Percentiles rank a stretch among this genome's conserved stretches.
phyloP scores from a whole-genome alignment of 2,888 invertebrate genomes.

The Andrena minutula region DNA sequence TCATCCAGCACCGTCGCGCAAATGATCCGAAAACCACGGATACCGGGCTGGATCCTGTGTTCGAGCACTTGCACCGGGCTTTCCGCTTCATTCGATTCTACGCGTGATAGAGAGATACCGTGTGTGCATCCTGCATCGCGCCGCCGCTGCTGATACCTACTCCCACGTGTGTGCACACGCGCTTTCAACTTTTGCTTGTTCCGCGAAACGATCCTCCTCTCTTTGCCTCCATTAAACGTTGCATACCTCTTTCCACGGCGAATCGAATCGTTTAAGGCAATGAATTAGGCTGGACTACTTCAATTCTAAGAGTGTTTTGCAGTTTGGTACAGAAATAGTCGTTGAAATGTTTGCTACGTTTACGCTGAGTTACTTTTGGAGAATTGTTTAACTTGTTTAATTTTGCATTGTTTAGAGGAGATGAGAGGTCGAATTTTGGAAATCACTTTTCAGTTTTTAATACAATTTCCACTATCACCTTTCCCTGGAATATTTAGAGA shows the following conservation, averaged over 20 bases:
- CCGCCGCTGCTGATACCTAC: slow-evolving; percentile 23
- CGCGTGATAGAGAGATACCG: slow-evolving; percentile 17
- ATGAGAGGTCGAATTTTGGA: not conserved
- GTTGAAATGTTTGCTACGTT: too few relatives aligned
- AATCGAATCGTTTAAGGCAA: not conserved
- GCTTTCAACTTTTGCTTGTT: slow-evolving; percentile 12
- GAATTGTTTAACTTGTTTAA: too few relatives aligned
- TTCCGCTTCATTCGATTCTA: slow-evolving; percentile 49
- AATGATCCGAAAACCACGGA: slow-evolving; percentile 72
- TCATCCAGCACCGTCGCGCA: slow-evolving; percentile 54
- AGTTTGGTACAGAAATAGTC: too few relatives aligned
- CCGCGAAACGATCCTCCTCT: slow-evolving; percentile 8
- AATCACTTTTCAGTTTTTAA: not conserved
- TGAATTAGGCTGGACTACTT: not conserved
- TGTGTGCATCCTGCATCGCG: slow-evolving; percentile 13
- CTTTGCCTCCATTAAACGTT: slow-evolving; percentile 14
- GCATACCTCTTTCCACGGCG: not conserved
- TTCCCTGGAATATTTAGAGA: not conserved
- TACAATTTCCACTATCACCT: not conserved
- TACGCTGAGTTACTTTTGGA: too few relatives aligned
- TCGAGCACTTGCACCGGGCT: slow-evolving; percentile 40
- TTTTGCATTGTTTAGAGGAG: too few relatives aligned
- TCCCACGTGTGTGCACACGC: slow-evolving; percentile 32
- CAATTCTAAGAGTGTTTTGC: too few relatives aligned
- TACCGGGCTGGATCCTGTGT: slow-evolving; percentile 50